phyloP scores from a whole-genome alignment of 2,113 vertebrate genomes.

The Colossoma macropomum region DNA sequence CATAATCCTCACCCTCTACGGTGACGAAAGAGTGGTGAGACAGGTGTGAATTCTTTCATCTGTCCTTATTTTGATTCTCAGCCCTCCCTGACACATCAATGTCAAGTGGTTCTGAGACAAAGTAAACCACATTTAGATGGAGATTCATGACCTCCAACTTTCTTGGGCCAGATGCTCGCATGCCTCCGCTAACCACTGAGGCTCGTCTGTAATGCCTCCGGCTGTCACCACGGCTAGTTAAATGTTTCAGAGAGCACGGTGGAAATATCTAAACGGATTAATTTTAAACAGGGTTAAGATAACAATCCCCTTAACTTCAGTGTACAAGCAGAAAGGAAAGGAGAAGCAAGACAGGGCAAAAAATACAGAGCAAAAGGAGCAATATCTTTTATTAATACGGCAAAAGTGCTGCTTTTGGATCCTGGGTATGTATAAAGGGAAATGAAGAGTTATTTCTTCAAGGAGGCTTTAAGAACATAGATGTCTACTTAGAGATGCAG shows the following conservation, averaged over 20 bases:
- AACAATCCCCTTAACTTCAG: slow-evolving; percentile 52
- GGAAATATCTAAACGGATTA: slow-evolving; percentile 55
- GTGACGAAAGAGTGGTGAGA: slow-evolving; percentile 20
- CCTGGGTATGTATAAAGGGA: slow-evolving; percentile 51
- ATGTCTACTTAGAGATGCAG: slow-evolving; percentile 48
- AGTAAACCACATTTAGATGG: not conserved
- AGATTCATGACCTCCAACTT: slow-evolving; percentile 5
- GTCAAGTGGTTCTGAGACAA: slow-evolving; percentile 25
- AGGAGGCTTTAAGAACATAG: slow-evolving; percentile 61
- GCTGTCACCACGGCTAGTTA: slow-evolving; percentile 54
- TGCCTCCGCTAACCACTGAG: slow-evolving; percentile 13
- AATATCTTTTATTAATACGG: slow-evolving; percentile 62
- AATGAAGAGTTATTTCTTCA: slow-evolving; percentile 67
- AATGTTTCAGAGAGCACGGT: slow-evolving; percentile 63
- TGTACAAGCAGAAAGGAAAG: slow-evolving; percentile 49
- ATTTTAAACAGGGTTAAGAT: slow-evolving; percentile 65
- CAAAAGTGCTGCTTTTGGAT: slow-evolving; percentile 64
- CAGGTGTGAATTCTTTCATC: slow-evolving; percentile 38
- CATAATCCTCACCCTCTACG: not conserved
- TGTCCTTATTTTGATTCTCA: slow-evolving; percentile 1
- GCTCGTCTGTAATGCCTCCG: slow-evolving; percentile 38
- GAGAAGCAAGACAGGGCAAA: slow-evolving; percentile 1
- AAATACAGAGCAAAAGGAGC: slow-evolving; percentile 24
- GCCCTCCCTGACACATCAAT: slow-evolving; percentile 10
- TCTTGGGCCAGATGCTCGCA: not conserved